Percentiles rank a stretch among this genome's conserved stretches.
phyloP scores from a whole-genome alignment of 2,113 vertebrate species.

The Ardeotis arabs region DNA sequence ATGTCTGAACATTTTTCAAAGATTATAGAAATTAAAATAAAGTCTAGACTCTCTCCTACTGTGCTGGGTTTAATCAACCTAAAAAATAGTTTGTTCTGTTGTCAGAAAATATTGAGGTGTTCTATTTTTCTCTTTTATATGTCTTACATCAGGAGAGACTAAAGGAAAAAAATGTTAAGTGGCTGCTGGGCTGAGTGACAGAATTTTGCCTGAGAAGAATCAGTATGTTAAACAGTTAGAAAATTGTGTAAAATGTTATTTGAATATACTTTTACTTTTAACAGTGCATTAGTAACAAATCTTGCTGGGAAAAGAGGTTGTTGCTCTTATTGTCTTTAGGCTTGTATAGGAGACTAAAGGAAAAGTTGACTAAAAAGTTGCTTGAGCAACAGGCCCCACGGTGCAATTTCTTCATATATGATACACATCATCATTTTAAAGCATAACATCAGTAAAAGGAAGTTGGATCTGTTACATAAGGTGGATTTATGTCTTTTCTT shows the following conservation, averaged over 20 bases:
- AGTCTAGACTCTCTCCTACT: not conserved
- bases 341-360: not conserved
- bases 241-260: not conserved
- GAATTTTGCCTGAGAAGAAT: not conserved
- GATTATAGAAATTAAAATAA: not conserved
- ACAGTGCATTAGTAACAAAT: not conserved
- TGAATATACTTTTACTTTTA: not conserved
- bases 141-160: not conserved
- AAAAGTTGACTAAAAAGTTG: not conserved
- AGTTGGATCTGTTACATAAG: not conserved
- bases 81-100: not conserved
- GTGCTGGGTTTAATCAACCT: not conserved
- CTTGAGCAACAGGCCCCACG: accelerated
- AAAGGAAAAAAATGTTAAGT: not conserved
- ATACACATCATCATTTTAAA: not conserved
- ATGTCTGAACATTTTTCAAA: not conserved
- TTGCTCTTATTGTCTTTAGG: not conserved
- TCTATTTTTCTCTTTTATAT: not conserved
- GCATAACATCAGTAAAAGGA: not conserved
- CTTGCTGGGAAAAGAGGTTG: not conserved
- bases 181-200: not conserved
- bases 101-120: not conserved
- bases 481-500: not conserved
- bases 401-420: not conserved
- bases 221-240: not conserved